Evolutionary conservation across 2,797 vertebrate genomes (phyloP).

Genomic region (Anableps anableps): DNA sequence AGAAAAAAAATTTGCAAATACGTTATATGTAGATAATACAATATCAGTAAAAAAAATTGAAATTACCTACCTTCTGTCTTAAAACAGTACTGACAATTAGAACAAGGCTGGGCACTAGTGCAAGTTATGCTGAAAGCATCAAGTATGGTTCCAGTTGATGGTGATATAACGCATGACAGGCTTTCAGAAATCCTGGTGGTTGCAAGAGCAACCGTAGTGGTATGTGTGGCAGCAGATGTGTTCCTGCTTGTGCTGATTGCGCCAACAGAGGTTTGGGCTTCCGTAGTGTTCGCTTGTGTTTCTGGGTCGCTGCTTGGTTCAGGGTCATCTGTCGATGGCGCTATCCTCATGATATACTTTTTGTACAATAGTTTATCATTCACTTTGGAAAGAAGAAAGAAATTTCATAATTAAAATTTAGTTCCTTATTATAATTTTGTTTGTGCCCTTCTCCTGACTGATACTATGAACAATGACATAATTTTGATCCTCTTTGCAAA

Average conservation of each 20-base stretch:
- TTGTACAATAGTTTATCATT: slow-evolving; percentile 19
- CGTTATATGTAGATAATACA: background rate
- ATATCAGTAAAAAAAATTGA: background rate
- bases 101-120: slow-evolving; percentile 24
- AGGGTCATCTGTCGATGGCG: background rate
- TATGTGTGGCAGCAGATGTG: background rate
- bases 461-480: background rate
- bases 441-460: background rate
- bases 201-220: background rate
- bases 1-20: background rate
- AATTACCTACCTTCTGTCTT: slow-evolving; percentile 60
- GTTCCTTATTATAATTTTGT: background rate
- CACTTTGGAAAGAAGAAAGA: slow-evolving; percentile 23
- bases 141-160: slow-evolving; percentile 78
- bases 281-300: too few relatives aligned
- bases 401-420: background rate
- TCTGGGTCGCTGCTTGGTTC: background rate
- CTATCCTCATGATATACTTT: slow-evolving; percentile 50
- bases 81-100: slow-evolving; percentile 83
- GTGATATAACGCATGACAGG: slow-evolving; percentile 76
- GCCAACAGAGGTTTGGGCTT: too few relatives aligned
- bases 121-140: slow-evolving; percentile 84
- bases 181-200: background rate
- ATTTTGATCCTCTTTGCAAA: background rate
- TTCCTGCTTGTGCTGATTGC: too few relatives aligned